These are phyloP conservation scores for Perodicticus potto DNA, from an alignment of 2,797 vertebrate genomes.

Conservation along the genomic window DNA sequence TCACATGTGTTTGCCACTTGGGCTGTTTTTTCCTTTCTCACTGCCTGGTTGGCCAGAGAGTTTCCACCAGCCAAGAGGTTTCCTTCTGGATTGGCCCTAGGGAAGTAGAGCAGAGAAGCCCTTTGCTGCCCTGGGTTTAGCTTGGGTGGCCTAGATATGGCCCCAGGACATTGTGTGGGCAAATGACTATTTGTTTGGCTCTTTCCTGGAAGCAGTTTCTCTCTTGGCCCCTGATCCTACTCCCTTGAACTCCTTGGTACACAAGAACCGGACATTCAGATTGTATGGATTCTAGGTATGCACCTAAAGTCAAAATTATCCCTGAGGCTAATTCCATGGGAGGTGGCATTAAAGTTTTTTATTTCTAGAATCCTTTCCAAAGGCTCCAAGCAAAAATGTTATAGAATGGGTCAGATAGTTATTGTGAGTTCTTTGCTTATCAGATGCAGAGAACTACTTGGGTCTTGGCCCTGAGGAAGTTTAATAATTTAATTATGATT, in stretches of 20 bases:
- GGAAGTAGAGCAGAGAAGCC: slow-evolving; percentile 36
- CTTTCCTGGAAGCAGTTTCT: slow-evolving; percentile 45
- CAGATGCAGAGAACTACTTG: not conserved
- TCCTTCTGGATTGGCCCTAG: slow-evolving; percentile 37
- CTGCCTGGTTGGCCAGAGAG: slow-evolving; percentile 21
- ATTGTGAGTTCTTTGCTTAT: not conserved
- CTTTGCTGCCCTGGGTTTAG: not conserved
- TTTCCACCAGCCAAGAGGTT: slow-evolving; percentile 28
- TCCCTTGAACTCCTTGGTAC: slow-evolving; percentile 2
- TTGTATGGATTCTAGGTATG: slow-evolving; percentile 42
- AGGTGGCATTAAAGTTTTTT: slow-evolving; percentile 34
- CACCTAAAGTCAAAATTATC: slow-evolving; percentile 18
- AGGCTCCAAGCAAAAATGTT: not conserved
- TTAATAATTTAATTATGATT: slow-evolving; percentile 47
- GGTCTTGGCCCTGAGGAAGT: not conserved
- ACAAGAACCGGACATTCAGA: not conserved
- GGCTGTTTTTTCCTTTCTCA: slow-evolving; percentile 64
- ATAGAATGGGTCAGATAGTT: not conserved
- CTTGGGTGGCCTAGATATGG: not conserved
- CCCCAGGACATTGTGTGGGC: not conserved
- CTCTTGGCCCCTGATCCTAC: not conserved
- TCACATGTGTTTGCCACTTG: slow-evolving; percentile 52
- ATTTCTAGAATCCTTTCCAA: slow-evolving; percentile 50
- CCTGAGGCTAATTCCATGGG: not conserved
- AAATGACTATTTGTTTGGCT: slow-evolving; percentile 50